These are phyloP conservation scores for Poeciliopsis gracilis DNA, from an alignment of 2,797 vertebrate genomes.

Conservation along the genomic window DNA sequence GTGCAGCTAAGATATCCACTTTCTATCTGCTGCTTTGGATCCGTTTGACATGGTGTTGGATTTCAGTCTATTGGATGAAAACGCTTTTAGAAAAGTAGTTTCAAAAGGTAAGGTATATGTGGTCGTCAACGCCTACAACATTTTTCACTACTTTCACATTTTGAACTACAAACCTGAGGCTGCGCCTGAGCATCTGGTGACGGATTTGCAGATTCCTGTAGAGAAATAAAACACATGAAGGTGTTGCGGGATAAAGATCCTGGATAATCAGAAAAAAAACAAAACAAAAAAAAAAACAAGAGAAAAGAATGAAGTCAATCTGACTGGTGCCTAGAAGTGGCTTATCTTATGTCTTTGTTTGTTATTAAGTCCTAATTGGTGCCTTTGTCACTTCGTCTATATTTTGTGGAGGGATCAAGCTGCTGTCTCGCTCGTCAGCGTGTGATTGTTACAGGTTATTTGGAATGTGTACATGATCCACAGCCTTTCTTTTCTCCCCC, in stretches of 20 bases:
- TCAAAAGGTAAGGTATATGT: no score
- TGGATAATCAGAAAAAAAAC: not conserved
- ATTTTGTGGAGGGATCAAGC: not conserved
- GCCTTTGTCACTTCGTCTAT: not conserved
- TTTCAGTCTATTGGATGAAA: not conserved
- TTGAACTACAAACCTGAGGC: conserved; percentile 17
- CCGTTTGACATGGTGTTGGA: not conserved
- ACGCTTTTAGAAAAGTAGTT: not conserved
- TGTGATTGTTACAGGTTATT: not conserved
- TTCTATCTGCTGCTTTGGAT: not conserved
- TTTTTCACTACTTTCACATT: not conserved
- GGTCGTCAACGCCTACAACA: not conserved
- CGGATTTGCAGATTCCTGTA: conserved; percentile 27
- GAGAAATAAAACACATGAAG: not conserved
- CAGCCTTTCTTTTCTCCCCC: not conserved
- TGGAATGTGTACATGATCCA: not conserved
- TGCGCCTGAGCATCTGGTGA: conserved; percentile 7
- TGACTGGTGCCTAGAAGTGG: not conserved
- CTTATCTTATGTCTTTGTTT: not conserved
- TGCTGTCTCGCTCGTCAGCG: not conserved
- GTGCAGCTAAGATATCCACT: not conserved
- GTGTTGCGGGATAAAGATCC: not conserved
- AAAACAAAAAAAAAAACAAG: not conserved
- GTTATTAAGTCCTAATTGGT: not conserved
- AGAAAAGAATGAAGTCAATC: not conserved